Conservation (phyloP, 2,888 invertebrate genomes). For the Iphiclides podalirius region DNA sequence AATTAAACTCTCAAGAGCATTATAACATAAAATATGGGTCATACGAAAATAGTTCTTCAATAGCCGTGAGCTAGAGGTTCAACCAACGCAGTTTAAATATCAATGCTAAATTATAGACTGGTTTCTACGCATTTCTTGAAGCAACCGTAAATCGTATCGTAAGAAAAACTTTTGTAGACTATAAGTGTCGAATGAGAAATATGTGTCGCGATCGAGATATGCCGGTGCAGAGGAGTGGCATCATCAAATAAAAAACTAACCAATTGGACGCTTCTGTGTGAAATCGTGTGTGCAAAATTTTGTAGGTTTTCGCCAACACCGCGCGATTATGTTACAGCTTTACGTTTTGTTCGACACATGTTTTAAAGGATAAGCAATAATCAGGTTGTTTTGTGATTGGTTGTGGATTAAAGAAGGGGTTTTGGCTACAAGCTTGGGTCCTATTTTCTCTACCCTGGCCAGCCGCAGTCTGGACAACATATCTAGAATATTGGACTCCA, state of each 20-base stretch:
- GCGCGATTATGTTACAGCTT: constrained; percentile 58
- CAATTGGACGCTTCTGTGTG: constrained; percentile 11
- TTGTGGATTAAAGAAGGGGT: constrained; percentile 54
- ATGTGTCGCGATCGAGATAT: constrained; percentile 91
- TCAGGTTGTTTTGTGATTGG: constrained; percentile 51
- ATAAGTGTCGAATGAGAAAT: constrained; percentile 60
- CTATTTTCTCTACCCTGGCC: constrained; percentile 63
- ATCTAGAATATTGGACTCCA: constrained; percentile 76
- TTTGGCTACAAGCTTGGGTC: constrained; percentile 56
- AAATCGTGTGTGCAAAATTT: constrained; percentile 41
- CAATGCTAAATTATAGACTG: constrained; percentile 95
- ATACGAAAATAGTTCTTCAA: constrained; percentile 28
- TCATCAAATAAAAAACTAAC: constrained; percentile 62
- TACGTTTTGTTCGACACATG: constrained; percentile 77
- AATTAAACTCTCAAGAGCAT: constrained; percentile 24
- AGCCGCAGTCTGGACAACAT: constrained; percentile 70
- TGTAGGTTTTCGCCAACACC: constrained; percentile 64
- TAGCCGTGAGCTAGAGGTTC: constrained; percentile 55
- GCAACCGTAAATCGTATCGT: constrained; percentile 87
- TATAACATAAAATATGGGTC: constrained; percentile 11
- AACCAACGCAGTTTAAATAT: constrained; percentile 55
- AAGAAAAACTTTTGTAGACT: constrained; percentile 39
- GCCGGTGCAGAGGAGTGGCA: constrained; percentile 64
- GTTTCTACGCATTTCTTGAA: constrained; percentile 95
- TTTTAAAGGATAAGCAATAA: constrained; percentile 76